A percentile compares a stretch with the other conserved stretches of the same genome.
These are phyloP conservation scores for Argya squamiceps DNA, from an alignment of 2,797 vertebrate genomes.

Conservation along the genomic window DNA sequence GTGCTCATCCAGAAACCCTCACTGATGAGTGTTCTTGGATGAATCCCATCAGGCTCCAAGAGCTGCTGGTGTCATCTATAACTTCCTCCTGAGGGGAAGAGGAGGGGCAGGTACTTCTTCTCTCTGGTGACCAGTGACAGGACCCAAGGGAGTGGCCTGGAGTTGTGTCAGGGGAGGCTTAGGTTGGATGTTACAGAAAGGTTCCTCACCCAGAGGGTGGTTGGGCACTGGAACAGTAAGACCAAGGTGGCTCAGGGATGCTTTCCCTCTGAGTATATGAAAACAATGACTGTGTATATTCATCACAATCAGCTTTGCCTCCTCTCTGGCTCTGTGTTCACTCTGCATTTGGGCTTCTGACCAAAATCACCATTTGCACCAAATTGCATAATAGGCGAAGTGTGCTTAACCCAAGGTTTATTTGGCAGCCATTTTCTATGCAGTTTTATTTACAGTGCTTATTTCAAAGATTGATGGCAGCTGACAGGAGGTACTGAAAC, in stretches of 20 bases:
- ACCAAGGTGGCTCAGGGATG: neutral
- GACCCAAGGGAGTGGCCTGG: rapidly evolving
- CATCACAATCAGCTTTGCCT: neutral
- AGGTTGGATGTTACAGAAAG: neutral
- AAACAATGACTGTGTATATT: neutral
- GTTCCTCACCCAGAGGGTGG: neutral
- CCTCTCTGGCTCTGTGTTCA: neutral
- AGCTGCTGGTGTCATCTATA: neutral
- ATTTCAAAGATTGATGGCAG: constrained; percentile 76
- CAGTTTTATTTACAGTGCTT: constrained; percentile 69
- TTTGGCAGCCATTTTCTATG: constrained; percentile 37
- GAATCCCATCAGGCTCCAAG: too few relatives aligned
- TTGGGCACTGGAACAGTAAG: neutral
- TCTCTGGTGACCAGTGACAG: neutral
- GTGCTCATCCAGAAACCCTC: neutral
- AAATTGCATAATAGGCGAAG: neutral
- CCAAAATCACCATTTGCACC: neutral
- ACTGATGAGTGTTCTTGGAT: neutral
- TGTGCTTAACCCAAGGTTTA: neutral
- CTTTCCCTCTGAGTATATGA: neutral
- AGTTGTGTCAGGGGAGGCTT: neutral
- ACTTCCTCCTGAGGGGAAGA: neutral
- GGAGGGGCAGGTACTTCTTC: neutral
- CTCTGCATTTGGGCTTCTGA: neutral
- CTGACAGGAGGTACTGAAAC: constrained; percentile 70